Evolutionary conservation across 2,113 vertebrate genomes (phyloP).

Genomic region (Taxidea taxus): DNA sequence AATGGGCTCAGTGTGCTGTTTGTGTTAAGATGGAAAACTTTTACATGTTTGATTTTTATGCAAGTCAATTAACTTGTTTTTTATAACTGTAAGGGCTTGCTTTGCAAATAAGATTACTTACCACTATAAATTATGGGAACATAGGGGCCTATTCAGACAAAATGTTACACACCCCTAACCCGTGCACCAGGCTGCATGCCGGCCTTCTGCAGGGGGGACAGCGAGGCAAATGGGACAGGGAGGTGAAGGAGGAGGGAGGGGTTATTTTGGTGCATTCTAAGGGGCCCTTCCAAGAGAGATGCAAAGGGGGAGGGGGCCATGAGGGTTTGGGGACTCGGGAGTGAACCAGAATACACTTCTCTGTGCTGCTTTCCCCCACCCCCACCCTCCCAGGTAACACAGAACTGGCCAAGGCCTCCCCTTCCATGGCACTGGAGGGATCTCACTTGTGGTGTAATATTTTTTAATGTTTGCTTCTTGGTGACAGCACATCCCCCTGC

Average conservation of each 20-base stretch:
- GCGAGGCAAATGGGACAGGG: constrained; percentile 35
- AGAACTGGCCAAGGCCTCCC: constrained; percentile 33
- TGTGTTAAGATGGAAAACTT: constrained; percentile 85
- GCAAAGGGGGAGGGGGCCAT: neutral
- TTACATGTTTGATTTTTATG: constrained; percentile 88
- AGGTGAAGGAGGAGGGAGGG: constrained; percentile 45
- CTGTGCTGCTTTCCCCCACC: neutral
- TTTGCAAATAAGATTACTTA: constrained; percentile 90
- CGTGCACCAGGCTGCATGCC: constrained; percentile 75
- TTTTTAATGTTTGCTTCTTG: constrained; percentile 5
- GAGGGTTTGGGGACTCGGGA: neutral
- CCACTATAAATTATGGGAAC: constrained; percentile 88
- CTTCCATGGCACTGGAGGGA: constrained; percentile 31
- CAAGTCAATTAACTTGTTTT: constrained; percentile 89
- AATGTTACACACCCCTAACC: constrained; percentile 84
- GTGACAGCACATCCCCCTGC: neutral
- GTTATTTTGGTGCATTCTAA: constrained; percentile 61
- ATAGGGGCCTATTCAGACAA: constrained; percentile 88
- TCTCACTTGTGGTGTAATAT: neutral
- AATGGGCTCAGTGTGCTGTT: constrained; percentile 82
- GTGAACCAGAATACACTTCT: constrained; percentile 15
- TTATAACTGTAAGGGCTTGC: constrained; percentile 87
- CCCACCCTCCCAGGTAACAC: constrained; percentile 5
- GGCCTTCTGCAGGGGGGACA: constrained; percentile 62
- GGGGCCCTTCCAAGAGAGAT: constrained; percentile 56